Base-by-base conservation (phyloP, 2,797 vertebrate genomes). In the Rhabdomys pumilio region DNA sequence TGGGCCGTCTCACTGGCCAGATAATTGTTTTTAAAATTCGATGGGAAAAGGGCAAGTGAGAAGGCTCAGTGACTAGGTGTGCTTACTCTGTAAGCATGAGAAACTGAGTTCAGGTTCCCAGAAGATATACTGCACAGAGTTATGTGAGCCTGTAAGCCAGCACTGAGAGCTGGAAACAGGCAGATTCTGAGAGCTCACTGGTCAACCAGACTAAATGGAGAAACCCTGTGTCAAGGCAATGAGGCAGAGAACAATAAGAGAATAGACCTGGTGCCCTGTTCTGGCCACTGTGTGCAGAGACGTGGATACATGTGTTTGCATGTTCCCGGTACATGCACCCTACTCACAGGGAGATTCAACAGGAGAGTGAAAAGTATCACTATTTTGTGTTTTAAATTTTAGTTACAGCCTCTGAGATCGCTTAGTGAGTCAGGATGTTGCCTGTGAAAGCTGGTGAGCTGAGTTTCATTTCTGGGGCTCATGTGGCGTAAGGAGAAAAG, bases 361-460 rank as follows among this genome's bases (percentile, higher is more conserved):
- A 50, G 63, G n/a, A 72, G 92, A 79, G 38, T 59, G 31, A 96
- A 90, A 92, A 91, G 3, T 85, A 57, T 55, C 83, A 94, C 13
- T 10, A 72, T 41, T 91, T 79, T 92, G 55, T 53, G 24, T 94
- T 96, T 89, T 94, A 91, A 95, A 92, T 91, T 95, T 44, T 80
- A 90, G 59, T 47, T 12, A 34, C 4, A 34, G 82, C 5, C 41
- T 47, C 61, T 47, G 26, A 65, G 59, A 19, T 47, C 6, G 38
- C 4, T 63, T 19, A 19, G 26, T 63, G 41, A 15, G 59, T 19
- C 59, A 13, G 29, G 29, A 44, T 34, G 44, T 1, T 34, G 17
- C 31, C 29, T 65, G 17, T 20, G 29, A 84, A 47, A 41, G 26
- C 41, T 13, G 59, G 29, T 0, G 11, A 47, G 14, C 26, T 34